phyloP scores from a whole-genome alignment of 2,888 invertebrate genomes.

The Sarcophaga variegata region DNA sequence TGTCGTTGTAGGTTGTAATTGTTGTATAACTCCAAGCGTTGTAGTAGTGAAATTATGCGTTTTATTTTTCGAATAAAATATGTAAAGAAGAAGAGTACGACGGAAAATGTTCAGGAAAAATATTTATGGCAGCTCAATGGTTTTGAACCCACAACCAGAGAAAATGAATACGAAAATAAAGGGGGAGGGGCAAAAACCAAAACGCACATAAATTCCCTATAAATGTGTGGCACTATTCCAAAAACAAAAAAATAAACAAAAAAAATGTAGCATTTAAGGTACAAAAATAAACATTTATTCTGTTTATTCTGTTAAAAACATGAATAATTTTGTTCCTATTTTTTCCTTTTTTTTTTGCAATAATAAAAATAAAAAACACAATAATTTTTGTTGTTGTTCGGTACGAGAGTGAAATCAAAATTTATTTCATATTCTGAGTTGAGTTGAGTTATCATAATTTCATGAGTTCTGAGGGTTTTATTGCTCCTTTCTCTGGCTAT shows the following conservation, averaged over 20 bases:
- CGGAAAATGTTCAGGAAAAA: conserved; percentile 13
- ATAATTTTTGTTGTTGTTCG: neutral
- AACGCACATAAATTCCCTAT: neutral
- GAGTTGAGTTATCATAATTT: conserved; percentile 7
- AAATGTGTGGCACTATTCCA: conserved; percentile 58
- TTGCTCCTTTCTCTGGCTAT: neutral
- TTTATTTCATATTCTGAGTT: conserved; percentile 16
- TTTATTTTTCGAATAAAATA: conserved; percentile 14
- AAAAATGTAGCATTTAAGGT: conserved; percentile 19
- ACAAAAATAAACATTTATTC: conserved; percentile 38
- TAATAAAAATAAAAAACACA: neutral
- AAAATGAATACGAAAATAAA: neutral
- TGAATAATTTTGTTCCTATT: conserved; percentile 16
- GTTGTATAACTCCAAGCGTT: neutral
- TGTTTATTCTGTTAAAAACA: conserved; percentile 8
- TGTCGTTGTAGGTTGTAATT: neutral
- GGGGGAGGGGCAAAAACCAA: neutral
- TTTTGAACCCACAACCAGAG: conserved; percentile 53
- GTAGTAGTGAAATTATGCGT: conserved; percentile 56
- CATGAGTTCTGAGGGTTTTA: neutral
- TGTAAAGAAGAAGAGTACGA: neutral
- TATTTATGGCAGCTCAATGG: conserved; percentile 63
- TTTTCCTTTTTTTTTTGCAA: neutral
- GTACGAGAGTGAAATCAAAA: neutral
- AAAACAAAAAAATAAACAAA: conserved; percentile 1